phyloP scores from a whole-genome alignment of 2,113 vertebrate species.

The Crotalus tigris region DNA sequence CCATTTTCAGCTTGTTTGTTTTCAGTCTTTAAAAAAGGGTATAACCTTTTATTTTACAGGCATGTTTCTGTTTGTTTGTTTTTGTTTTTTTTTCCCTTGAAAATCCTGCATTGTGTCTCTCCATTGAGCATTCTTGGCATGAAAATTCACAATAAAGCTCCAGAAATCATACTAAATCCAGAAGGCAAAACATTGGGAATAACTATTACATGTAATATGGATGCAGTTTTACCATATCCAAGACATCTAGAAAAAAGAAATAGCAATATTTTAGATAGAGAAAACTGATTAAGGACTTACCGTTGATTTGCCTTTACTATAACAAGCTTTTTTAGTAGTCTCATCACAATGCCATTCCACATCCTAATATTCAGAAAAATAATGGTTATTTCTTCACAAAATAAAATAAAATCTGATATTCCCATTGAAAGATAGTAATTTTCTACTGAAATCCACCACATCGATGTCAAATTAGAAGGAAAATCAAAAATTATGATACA shows the following conservation, averaged over 20 bases:
- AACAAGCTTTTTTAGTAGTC: conserved; percentile 90
- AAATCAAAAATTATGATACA: neutral
- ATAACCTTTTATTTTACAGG: neutral
- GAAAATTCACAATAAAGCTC: neutral
- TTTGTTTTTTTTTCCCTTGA: neutral
- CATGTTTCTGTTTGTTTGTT: neutral
- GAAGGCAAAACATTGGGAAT: neutral
- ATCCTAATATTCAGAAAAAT: conserved; percentile 71
- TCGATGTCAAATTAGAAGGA: neutral
- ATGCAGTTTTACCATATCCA: neutral
- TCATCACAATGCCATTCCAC: conserved; percentile 93
- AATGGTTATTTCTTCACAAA: neutral
- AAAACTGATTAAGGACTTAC: conserved; percentile 67
- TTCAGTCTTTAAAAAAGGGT: neutral
- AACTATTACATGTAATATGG: neutral
- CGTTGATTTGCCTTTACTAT: conserved; percentile 95
- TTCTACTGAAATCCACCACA: neutral
- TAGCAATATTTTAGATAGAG: neutral
- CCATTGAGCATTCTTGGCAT: neutral
- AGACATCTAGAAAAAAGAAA: neutral
- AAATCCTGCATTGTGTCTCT: neutral
- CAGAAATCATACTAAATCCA: neutral
- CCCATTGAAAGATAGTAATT: neutral
- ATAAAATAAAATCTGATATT: conserved; percentile 18
- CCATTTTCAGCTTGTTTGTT: neutral